A percentile compares a stretch with the other conserved stretches of the same genome.
Conservation (phyloP, 2,113 vertebrate genomes). For the Myocastor coypus region DNA sequence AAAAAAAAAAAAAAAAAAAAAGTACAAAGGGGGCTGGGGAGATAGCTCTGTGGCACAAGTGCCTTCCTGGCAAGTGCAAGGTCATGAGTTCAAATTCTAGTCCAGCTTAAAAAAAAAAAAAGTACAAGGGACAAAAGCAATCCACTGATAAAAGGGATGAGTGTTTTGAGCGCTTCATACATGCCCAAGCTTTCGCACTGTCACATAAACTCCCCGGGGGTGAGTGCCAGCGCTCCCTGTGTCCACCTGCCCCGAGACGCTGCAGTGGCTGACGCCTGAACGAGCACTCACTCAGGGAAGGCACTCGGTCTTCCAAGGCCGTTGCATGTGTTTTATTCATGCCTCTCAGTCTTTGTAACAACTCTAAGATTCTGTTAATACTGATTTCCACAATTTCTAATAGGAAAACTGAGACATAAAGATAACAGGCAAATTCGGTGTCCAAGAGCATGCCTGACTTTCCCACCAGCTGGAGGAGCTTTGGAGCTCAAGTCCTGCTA, state of each 20-base stretch:
- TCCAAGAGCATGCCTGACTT: background rate
- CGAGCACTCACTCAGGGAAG: background rate
- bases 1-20: too few species aligned
- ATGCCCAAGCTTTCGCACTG: background rate
- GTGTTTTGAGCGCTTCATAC: conserved; percentile 41
- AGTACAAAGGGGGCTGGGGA: too few species aligned
- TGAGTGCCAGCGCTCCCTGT: background rate
- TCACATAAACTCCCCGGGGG: background rate
- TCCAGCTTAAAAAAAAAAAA: too few species aligned
- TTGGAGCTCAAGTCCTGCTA: background rate
- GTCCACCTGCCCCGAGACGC: background rate
- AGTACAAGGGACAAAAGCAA: background rate
- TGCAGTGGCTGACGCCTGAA: background rate
- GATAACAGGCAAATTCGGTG: background rate
- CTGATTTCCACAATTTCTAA: conserved; percentile 24
- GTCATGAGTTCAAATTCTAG: too few species aligned
- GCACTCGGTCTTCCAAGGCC: background rate
- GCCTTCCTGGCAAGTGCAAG: too few species aligned
- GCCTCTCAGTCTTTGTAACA: conserved; percentile 57
- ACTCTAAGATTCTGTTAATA: conserved; percentile 10
- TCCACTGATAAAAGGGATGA: conserved; percentile 13
- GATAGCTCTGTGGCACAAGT: too few species aligned
- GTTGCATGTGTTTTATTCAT: conserved; percentile 18
- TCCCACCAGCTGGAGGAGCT: background rate
- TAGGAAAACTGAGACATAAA: conserved; percentile 54